Evolutionary conservation across 1,140 invertebrate genomes (phyloP).

Genomic region (Elymnias hypermnestra): DNA sequence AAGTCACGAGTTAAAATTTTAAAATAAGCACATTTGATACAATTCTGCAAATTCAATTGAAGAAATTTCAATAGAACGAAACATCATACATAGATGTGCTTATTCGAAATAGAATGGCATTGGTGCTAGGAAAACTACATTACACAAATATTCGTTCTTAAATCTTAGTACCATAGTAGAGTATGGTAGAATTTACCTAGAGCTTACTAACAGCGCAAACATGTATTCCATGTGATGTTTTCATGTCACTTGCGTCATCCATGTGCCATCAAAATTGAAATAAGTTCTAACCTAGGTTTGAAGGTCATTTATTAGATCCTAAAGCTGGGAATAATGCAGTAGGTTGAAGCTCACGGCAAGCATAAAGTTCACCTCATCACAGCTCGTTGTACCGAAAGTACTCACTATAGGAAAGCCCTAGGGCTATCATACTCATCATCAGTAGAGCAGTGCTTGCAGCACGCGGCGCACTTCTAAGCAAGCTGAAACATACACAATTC

Average conservation of each 20-base stretch:
- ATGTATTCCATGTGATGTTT: conserved; percentile 35
- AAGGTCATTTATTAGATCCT: conserved; percentile 19
- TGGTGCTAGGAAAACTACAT: conserved; percentile 51
- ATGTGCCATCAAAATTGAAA: conserved; percentile 60
- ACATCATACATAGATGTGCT: conserved; percentile 49
- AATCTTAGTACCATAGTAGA: conserved; percentile 45
- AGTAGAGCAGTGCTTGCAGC: conserved; percentile 63
- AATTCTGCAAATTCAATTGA: conserved; percentile 48
- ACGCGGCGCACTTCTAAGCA: conserved; percentile 56
- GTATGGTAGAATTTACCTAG: conserved; percentile 47
- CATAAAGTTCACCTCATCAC: conserved; percentile 42
- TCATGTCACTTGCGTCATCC: conserved; percentile 52
- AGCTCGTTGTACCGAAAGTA: conserved; percentile 48
- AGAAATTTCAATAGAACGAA: conserved; percentile 47
- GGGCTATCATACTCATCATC: conserved; percentile 44
- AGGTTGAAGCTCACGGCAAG: conserved; percentile 4
- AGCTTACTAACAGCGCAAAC: conserved; percentile 44
- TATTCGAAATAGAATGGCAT: conserved; percentile 50
- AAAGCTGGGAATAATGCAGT: neutral
- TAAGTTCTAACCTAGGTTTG: conserved; percentile 16
- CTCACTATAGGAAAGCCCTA: conserved; percentile 22
- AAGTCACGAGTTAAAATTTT: conserved; percentile 39
- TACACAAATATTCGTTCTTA: conserved; percentile 28
- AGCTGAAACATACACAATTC: conserved; percentile 31
- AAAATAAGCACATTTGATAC: conserved; percentile 43